phyloP scores from a whole-genome alignment of 2,113 vertebrate genomes.

The Tamias sibiricus region DNA sequence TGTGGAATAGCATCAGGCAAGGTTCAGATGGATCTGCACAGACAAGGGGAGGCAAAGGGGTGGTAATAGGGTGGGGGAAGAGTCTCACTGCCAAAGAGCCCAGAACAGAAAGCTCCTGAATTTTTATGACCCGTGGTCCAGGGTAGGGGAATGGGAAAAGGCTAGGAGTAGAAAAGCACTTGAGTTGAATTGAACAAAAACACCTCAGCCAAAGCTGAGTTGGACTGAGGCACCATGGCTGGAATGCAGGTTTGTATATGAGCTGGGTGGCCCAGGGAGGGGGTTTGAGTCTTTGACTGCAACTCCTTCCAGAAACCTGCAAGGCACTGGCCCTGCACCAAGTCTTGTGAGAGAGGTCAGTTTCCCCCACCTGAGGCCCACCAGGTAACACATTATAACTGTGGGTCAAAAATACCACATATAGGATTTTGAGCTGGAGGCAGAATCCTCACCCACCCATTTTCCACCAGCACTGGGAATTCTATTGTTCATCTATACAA shows the following conservation, averaged over 20 bases:
- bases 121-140: neutral
- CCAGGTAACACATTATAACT: neutral
- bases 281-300: neutral
- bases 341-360: neutral
- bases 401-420: neutral
- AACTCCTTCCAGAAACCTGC: neutral
- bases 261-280: neutral
- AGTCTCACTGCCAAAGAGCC: neutral
- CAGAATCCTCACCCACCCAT: neutral
- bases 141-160: rapidly evolving
- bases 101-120: neutral
- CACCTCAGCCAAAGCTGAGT: neutral
- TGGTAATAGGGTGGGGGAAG: rapidly evolving
- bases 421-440: neutral
- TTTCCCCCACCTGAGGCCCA: neutral
- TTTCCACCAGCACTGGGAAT: neutral
- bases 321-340: neutral
- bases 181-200: neutral
- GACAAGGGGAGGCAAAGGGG: neutral
- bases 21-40: neutral
- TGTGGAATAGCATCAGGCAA: neutral
- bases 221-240: neutral
- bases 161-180: neutral
- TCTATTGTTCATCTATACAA: neutral
- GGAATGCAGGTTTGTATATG: neutral